Evolutionary conservation across 53 echinoderm and acorn worm species (phyloP).

Genomic region (Luidia sarsii): DNA sequence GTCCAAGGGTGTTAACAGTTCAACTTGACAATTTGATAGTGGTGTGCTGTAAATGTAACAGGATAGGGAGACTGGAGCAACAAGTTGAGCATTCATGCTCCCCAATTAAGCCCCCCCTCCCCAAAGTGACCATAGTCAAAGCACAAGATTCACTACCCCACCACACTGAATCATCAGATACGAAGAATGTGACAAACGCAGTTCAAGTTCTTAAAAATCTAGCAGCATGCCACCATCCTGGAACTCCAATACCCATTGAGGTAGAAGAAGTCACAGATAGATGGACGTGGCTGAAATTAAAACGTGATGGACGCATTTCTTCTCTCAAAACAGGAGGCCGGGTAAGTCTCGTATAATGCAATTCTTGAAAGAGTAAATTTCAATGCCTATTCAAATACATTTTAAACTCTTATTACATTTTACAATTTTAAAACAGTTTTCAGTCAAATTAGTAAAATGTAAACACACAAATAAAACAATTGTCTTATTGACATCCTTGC

Average conservation of each 20-base stretch:
- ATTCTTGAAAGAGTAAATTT: not conserved
- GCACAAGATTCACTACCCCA: not conserved
- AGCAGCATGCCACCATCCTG: not conserved
- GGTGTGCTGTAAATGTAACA: not conserved
- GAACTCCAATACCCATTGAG: not conserved
- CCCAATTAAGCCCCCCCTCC: not conserved
- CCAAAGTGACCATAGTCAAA: conserved; percentile 3
- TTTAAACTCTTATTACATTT: too few species aligned
- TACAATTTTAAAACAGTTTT: too few species aligned
- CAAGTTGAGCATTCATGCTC: not conserved
- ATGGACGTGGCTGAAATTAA: conserved; percentile 22
- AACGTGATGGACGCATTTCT: not conserved
- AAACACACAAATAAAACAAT: too few species aligned
- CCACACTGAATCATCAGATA: not conserved
- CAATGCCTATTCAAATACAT: too few species aligned
- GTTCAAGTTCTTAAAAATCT: not conserved
- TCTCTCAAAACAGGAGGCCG: conserved; percentile 4
- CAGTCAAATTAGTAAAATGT: too few species aligned
- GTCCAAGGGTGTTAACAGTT: not conserved
- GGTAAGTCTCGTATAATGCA: not conserved
- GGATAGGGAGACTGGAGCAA: not conserved
- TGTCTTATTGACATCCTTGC: too few species aligned
- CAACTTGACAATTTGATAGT: not conserved
- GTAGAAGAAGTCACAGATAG: conserved; percentile 16
- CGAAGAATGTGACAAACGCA: not conserved